These are phyloP conservation scores for Laticauda colubrina DNA, from an alignment of 2,113 vertebrate species.

Conservation along the genomic window DNA sequence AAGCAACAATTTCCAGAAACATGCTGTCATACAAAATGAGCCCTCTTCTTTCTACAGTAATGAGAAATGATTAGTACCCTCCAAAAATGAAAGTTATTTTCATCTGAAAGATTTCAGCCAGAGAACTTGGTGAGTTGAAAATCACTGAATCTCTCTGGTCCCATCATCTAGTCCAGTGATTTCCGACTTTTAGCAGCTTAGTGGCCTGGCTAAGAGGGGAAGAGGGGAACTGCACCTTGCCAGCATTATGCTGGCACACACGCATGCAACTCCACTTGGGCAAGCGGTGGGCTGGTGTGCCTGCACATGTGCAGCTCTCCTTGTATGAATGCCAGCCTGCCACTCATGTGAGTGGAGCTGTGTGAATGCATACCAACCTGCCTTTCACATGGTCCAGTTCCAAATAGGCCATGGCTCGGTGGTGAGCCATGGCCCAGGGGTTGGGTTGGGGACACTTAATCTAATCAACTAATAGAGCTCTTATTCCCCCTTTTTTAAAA, in stretches of 20 bases:
- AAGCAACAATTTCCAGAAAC: background rate
- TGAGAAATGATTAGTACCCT: background rate
- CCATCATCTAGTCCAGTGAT: background rate
- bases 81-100: background rate
- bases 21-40: background rate
- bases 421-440: background rate
- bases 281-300: no score
- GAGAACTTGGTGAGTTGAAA: background rate
- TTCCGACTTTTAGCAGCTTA: background rate
- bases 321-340: no score
- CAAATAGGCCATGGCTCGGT: background rate
- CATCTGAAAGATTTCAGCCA: background rate
- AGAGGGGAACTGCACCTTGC: background rate
- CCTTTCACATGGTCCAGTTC: background rate
- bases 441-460: background rate
- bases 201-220: background rate
- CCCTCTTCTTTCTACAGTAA: background rate
- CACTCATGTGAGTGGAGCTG: background rate
- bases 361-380: rapidly evolving
- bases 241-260: background rate
- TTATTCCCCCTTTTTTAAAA: background rate
- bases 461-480: background rate
- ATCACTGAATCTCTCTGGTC: background rate
- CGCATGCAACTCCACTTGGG: no score
- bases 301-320: no score